phyloP scores from a whole-genome alignment of 2,113 vertebrate genomes.

The Lucifuga dentata region DNA sequence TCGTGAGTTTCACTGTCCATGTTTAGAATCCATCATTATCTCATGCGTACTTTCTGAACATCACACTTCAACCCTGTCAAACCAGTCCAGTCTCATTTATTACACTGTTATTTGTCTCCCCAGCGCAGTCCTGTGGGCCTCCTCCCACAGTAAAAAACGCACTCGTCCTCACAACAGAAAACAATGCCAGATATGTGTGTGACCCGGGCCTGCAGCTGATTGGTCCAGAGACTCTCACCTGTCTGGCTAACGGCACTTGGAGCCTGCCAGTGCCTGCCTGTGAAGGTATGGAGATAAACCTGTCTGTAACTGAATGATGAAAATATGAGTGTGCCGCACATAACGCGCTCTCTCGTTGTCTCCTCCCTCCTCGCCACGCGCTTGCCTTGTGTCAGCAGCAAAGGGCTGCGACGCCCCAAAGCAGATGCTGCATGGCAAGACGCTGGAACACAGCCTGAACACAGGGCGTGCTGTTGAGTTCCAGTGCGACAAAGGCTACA shows the following conservation, averaged over 20 bases:
- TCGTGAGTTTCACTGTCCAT: no score
- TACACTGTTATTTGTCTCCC: neutral
- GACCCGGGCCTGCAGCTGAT: constrained; percentile 86
- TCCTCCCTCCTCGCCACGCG: no score
- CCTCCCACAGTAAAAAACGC: constrained; percentile 89
- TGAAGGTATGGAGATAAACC: constrained; percentile 67
- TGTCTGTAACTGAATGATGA: no score
- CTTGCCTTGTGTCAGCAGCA: constrained; percentile 30
- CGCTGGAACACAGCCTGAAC: constrained; percentile 84
- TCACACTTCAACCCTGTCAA: neutral
- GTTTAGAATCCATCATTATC: no score
- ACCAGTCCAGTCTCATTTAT: neutral
- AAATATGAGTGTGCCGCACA: no score
- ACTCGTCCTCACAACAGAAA: constrained; percentile 74
- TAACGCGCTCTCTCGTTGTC: no score
- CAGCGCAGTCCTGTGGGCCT: constrained; percentile 84
- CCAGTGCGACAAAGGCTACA: constrained; percentile 89
- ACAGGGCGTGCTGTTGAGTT: constrained; percentile 84
- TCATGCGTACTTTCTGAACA: no score
- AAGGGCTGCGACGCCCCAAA: constrained; percentile 83
- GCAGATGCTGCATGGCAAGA: constrained; percentile 84
- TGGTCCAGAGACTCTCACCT: constrained; percentile 83
- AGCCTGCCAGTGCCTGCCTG: constrained; percentile 89
- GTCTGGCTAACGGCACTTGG: constrained; percentile 90
- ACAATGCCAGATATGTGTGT: constrained; percentile 88